Percentiles rank a stretch among this genome's conserved stretches.
phyloP scores from a whole-genome alignment of 2,797 vertebrate species.

The Pantherophis alleghaniensis region DNA sequence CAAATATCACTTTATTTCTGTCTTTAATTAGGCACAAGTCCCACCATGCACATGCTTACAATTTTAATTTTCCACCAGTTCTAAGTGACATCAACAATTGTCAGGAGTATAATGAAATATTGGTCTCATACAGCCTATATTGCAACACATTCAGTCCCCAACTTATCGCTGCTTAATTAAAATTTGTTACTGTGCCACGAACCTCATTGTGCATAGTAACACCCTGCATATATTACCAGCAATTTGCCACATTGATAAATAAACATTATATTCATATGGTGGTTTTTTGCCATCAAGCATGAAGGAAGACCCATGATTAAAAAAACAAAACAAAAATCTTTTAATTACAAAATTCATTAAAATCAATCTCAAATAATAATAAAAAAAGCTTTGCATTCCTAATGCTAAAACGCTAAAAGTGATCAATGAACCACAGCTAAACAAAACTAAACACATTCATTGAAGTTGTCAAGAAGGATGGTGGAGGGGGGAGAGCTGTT shows the following conservation, averaged over 20 bases:
- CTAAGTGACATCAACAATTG: not conserved
- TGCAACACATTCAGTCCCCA: not conserved
- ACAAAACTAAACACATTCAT: constrained; percentile 15
- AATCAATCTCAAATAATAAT: constrained; percentile 20
- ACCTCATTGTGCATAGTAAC: not conserved
- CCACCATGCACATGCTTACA: not conserved
- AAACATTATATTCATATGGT: constrained; percentile 32
- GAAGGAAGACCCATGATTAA: constrained; percentile 32
- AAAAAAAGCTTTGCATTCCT: constrained; percentile 33
- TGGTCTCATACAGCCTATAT: not conserved
- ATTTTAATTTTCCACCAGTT: constrained; percentile 17
- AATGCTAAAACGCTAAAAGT: constrained; percentile 38
- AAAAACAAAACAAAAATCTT: constrained; percentile 42
- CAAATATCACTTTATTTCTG: not conserved
- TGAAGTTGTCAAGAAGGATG: constrained; percentile 29
- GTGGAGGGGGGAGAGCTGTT: not conserved
- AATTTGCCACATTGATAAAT: constrained; percentile 35
- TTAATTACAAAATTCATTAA: constrained; percentile 50
- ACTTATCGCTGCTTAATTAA: constrained; percentile 30
- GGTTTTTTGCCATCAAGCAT: constrained; percentile 33
- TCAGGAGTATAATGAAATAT: constrained; percentile 5
- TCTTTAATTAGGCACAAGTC: constrained; percentile 2
- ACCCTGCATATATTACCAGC: constrained; percentile 21
- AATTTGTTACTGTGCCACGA: constrained; percentile 29
- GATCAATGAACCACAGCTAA: constrained; percentile 24